Conservation (phyloP, 2,888 invertebrate genomes). For the Osedax fenrisi region DNA sequence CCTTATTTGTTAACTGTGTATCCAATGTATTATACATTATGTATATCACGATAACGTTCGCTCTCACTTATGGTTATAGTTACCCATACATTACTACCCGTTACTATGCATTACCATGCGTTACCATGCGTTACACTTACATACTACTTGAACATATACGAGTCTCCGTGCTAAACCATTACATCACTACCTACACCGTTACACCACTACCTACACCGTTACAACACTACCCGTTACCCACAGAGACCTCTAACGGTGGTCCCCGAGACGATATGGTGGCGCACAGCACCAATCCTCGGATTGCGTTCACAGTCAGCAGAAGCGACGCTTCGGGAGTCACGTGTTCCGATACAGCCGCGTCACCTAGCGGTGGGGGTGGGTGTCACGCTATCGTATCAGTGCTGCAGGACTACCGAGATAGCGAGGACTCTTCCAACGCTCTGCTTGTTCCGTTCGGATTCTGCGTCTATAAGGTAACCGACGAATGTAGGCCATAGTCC, state of each 20-base stretch:
- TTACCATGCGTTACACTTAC: too few relatives aligned
- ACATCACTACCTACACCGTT: too few relatives aligned
- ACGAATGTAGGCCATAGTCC: not conserved
- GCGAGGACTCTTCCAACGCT: constrained; percentile 40
- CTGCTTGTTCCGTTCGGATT: constrained; percentile 42
- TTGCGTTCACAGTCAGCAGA: constrained; percentile 39
- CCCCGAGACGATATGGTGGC: constrained; percentile 32
- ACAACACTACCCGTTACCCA: too few relatives aligned
- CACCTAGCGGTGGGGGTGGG: constrained; percentile 39
- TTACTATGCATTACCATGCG: too few relatives aligned
- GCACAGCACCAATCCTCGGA: constrained; percentile 40
- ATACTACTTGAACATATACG: too few relatives aligned
- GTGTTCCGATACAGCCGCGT: constrained; percentile 36
- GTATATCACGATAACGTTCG: too few relatives aligned
- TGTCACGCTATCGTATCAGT: constrained; percentile 42
- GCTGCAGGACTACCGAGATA: constrained; percentile 44
- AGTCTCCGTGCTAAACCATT: too few relatives aligned
- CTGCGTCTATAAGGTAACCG: constrained; percentile 42
- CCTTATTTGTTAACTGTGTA: too few relatives aligned
- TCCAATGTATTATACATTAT: too few relatives aligned
- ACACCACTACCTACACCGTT: too few relatives aligned
- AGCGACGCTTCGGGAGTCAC: constrained; percentile 39
- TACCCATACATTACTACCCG: too few relatives aligned
- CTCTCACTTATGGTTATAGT: too few relatives aligned
- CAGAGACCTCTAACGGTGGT: constrained; percentile 28